phyloP scores from a whole-genome alignment of 2,113 vertebrate species.

The Pedetes capensis region DNA sequence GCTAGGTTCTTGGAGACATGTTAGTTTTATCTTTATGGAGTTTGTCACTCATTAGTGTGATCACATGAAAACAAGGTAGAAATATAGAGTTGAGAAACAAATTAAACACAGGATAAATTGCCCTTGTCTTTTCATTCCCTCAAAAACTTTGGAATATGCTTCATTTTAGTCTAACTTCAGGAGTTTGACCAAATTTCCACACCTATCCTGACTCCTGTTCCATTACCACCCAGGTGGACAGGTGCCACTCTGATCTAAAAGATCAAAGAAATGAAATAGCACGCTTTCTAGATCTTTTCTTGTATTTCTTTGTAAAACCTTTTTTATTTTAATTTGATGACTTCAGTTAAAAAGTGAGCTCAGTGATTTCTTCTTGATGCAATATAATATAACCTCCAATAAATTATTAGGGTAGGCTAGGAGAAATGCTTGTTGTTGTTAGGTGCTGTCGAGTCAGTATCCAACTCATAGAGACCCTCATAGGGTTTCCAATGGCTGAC shows the following conservation, averaged over 20 bases:
- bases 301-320: not conserved
- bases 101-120: not conserved
- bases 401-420: not conserved
- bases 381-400: constrained; percentile 12
- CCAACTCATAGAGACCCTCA: too few species aligned
- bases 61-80: not conserved
- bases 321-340: not conserved
- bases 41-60: not conserved
- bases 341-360: constrained; percentile 31
- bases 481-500: too few species aligned
- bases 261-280: not conserved
- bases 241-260: not conserved
- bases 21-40: not conserved
- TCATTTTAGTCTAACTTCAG: not conserved
- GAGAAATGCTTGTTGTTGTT: too few species aligned
- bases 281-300: not conserved
- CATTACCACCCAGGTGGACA: not conserved
- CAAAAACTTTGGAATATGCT: not conserved
- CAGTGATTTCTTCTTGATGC: not conserved
- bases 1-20: not conserved
- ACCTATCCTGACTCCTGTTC: not conserved
- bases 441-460: too few species aligned
- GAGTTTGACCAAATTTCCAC: not conserved
- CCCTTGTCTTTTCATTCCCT: not conserved
- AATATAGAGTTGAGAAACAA: not conserved